These are phyloP conservation scores for Thyatira batis DNA, from an alignment of 2,888 invertebrate species.

Conservation along the genomic window DNA sequence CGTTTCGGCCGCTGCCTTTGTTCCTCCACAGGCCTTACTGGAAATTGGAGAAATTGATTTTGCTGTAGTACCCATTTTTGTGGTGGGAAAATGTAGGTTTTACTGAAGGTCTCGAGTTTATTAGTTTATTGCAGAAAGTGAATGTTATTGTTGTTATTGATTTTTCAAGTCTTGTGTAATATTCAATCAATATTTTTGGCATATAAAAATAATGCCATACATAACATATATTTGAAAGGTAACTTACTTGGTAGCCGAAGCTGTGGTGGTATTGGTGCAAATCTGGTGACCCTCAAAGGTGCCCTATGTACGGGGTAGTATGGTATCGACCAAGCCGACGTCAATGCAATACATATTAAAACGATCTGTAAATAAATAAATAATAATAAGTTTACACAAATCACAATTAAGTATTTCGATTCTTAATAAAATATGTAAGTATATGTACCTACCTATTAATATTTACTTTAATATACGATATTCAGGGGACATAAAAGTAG, in stretches of 20 bases:
- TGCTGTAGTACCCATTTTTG: neutral
- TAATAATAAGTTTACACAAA: neutral
- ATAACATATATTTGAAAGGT: neutral
- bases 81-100: neutral
- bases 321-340: slow-evolving; percentile 65
- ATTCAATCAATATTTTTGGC: neutral
- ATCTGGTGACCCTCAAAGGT: slow-evolving; percentile 58
- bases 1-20: slow-evolving; percentile 63
- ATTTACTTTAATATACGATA: too few relatives aligned
- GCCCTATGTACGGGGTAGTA: slow-evolving; percentile 54
- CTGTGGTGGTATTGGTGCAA: slow-evolving; percentile 49
- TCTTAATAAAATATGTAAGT: too few relatives aligned
- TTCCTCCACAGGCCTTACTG: slow-evolving; percentile 32
- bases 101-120: neutral
- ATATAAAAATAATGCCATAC: neutral
- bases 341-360: slow-evolving; percentile 40
- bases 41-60: slow-evolving; percentile 1
- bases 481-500: too few relatives aligned
- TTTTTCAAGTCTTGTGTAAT: neutral
- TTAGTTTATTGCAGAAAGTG: neutral
- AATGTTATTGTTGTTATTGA: neutral
- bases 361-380: slow-evolving; percentile 54
- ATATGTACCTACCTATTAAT: too few relatives aligned
- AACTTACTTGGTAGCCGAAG: slow-evolving; percentile 45
- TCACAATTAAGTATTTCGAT: too few relatives aligned